A percentile compares a stretch with the other conserved stretches of the same genome.
phyloP scores from a whole-genome alignment of 2,113 vertebrate species.

The Labeo rohita region DNA sequence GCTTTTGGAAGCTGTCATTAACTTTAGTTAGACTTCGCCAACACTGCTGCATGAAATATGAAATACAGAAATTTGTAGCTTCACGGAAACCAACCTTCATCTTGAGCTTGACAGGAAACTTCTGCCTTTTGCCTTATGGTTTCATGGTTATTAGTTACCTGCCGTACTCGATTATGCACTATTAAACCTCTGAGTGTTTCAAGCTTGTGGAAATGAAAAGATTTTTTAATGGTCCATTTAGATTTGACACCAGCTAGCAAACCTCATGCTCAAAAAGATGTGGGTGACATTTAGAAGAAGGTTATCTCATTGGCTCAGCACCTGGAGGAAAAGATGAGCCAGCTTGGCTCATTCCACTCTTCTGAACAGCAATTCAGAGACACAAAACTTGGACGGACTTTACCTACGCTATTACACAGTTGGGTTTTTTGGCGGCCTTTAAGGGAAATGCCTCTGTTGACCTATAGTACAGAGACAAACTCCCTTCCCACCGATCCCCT shows the following conservation, averaged over 20 bases:
- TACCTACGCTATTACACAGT: constrained; percentile 27
- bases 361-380: constrained; percentile 41
- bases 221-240: constrained; percentile 43
- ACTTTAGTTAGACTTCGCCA: not conserved
- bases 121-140: constrained; percentile 1
- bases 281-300: constrained; percentile 57
- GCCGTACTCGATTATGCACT: constrained; percentile 5
- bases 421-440: constrained; percentile 19
- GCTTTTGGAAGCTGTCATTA: not conserved
- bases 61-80: not conserved
- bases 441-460: constrained; percentile 20
- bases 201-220: constrained; percentile 12
- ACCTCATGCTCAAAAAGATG: constrained; percentile 48
- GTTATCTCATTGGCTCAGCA: constrained; percentile 57
- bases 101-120: constrained; percentile 7
- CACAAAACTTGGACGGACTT: constrained; percentile 37
- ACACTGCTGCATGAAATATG: no score
- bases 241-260: constrained; percentile 42
- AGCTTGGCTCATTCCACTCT: constrained; percentile 40
- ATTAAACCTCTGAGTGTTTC: constrained; percentile 23
- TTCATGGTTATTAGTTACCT: constrained; percentile 46
- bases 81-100: not conserved
- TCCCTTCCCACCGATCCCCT: not conserved
- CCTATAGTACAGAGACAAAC: constrained; percentile 21
- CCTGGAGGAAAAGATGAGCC: constrained; percentile 36